Evolutionary conservation across 1,140 invertebrate species (phyloP), one percentile per base, ranked within the genome.

Genomic region (Bombus soroeensis): DNA sequence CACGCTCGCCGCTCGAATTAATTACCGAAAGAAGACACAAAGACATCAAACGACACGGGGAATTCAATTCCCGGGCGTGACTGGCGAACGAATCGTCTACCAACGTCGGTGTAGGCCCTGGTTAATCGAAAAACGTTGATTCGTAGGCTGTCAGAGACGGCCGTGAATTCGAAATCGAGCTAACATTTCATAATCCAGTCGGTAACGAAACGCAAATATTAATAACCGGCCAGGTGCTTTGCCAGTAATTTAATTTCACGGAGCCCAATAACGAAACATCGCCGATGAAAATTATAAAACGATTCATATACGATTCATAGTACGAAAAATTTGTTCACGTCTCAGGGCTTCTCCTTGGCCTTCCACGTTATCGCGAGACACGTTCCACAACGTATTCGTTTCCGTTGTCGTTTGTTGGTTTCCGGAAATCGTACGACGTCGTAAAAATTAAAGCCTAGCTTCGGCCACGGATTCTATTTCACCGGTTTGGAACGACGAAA

Each of bases 181-280:
- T 59, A 77, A 79, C 76, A 28, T n/a, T n/a, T 37, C 32, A 10
- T 43, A 59, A 62, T 41, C 68, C 70, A 22, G 22, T 18, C 18
- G 68, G 9, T 32, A 59, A 73, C 72, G 72, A 43, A 66, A 53
- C 39, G 76, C 82, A 84, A 84, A 79, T 80, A 85, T 85, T 73
- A 80, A 85, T 85, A 85, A 79, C 28, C 34, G 57, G 53, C 0
- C 53, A 15, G 22, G 41, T 34, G 39, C 62, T 64, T 41, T 37
- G 28, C 5, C 47, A 43, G 75, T 59, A 37, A 79, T 84, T 79
- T 68, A 39, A 79, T 84, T 80, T 32, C 53, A 47, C 28, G 8
- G 37, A 0, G 28, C 2, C 13, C 28, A 77, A 47, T n/a, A 39
- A 72, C 80, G 80, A 64, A 80, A 80, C 34, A 8, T 5, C 6